These are phyloP conservation scores for Sebastiscus tertius DNA, from an alignment of 2,797 vertebrate genomes.

Conservation along the genomic window DNA sequence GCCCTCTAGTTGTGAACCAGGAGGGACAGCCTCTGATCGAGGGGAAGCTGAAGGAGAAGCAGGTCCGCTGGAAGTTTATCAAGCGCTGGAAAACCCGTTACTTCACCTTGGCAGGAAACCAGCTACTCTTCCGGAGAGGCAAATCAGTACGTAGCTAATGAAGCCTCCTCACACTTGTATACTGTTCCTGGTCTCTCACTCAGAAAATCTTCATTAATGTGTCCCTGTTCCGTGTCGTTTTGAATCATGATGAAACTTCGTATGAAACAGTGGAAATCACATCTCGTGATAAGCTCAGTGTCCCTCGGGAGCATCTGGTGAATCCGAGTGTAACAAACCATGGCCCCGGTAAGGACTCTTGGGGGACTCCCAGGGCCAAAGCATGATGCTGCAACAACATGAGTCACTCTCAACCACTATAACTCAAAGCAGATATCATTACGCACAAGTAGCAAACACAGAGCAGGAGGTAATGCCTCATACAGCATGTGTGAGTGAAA, in stretches of 20 bases:
- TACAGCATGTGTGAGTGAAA: background rate
- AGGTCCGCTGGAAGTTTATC: constrained; percentile 97
- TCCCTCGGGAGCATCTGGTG: constrained; percentile 39
- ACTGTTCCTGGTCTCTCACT: background rate
- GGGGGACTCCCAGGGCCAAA: constrained; percentile 45
- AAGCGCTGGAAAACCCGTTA: constrained; percentile 98
- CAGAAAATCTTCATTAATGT: constrained; percentile 16
- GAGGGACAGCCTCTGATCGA: constrained; percentile 96
- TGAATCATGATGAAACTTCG: constrained; percentile 51
- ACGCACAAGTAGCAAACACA: constrained; percentile 49
- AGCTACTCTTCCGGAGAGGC: constrained; percentile 93
- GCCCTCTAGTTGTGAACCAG: constrained; percentile 88
- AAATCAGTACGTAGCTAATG: constrained; percentile 89
- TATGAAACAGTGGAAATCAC: constrained; percentile 54
- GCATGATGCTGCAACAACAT: constrained; percentile 49
- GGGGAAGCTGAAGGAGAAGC: constrained; percentile 97
- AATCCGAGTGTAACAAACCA: constrained; percentile 41
- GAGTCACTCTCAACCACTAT: constrained; percentile 60
- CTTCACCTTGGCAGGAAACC: constrained; percentile 96
- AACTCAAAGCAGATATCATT: constrained; percentile 51
- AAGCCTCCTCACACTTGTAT: background rate
- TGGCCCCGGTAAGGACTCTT: constrained; percentile 34
- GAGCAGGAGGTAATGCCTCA: background rate
- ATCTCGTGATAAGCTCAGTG: constrained; percentile 27
- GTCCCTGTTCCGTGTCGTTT: constrained; percentile 27